Percentiles rank a stretch among this genome's conserved stretches.
These are phyloP conservation scores for Gasterosteus aculeatus DNA, from an alignment of 2,113 vertebrate genomes.

Conservation along the genomic window DNA sequence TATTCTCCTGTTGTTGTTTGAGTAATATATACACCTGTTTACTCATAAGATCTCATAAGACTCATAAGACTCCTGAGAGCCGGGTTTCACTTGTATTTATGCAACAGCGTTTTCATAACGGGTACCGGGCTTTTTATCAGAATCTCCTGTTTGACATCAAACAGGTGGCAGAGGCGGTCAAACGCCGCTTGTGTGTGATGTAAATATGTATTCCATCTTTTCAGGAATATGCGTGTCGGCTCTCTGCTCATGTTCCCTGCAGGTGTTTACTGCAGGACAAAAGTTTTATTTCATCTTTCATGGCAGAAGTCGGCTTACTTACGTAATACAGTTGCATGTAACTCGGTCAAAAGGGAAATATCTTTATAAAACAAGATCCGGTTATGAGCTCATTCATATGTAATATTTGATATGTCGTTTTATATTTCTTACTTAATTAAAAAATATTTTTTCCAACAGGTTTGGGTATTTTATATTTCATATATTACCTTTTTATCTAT, in stretches of 20 bases:
- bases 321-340: background rate
- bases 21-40: conserved; percentile 66
- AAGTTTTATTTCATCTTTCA: background rate
- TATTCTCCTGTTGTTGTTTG: conserved; percentile 49
- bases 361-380: background rate
- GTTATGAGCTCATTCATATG: background rate
- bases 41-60: conserved; percentile 60
- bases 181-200: conserved; percentile 58
- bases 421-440: background rate
- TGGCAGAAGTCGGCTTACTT: no score
- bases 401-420: background rate
- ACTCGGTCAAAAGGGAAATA: background rate
- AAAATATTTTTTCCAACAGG: background rate
- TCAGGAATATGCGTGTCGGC: conserved; percentile 44
- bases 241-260: conserved; percentile 6
- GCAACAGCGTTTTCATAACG: conserved; percentile 72
- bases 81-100: conserved; percentile 72
- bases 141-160: conserved; percentile 79
- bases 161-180: conserved; percentile 66
- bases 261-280: background rate
- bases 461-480: background rate
- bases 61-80: conserved; percentile 12
- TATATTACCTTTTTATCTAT: background rate
- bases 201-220: conserved; percentile 71
- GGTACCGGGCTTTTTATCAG: conserved; percentile 70